phyloP scores from a whole-genome alignment of 2,888 invertebrate species.

The Caenorhabditis wallacei region DNA sequence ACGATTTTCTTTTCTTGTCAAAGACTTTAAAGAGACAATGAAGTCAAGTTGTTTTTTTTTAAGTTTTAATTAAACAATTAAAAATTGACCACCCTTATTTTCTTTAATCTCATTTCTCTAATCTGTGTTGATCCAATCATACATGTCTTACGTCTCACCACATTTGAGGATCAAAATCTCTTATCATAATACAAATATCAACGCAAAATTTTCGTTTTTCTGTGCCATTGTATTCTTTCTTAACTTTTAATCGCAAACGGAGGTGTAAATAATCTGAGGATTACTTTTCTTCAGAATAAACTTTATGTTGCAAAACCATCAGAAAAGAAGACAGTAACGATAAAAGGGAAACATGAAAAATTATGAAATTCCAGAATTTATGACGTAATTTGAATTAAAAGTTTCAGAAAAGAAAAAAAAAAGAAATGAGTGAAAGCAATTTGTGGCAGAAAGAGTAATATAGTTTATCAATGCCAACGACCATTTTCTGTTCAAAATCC shows the following conservation, averaged over 20 bases:
- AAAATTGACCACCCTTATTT: no score
- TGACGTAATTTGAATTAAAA: background rate
- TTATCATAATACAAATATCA: constrained; percentile 35
- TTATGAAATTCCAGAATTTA: constrained; percentile 17
- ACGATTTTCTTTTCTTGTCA: no score
- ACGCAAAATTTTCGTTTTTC: constrained; percentile 38
- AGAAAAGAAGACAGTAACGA: background rate
- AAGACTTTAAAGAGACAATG: no score
- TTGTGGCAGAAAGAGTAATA: constrained; percentile 27
- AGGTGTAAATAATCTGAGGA: constrained; percentile 48
- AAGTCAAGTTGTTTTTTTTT: no score
- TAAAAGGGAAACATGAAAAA: constrained; percentile 2
- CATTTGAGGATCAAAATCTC: no score
- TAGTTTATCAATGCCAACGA: constrained; percentile 26
- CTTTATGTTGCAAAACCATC: constrained; percentile 15
- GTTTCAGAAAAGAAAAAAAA: constrained; percentile 1
- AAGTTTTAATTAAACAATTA: no score
- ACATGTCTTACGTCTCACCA: no score
- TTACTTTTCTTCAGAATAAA: constrained; percentile 18
- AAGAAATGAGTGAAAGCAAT: background rate
- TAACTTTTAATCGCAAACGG: constrained; percentile 52
- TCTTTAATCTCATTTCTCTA: no score
- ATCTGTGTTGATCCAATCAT: no score
- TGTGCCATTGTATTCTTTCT: constrained; percentile 51
- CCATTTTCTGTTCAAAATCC: constrained; percentile 45